Evolutionary conservation across 2,113 vertebrate species (phyloP), one percentile per base, ranked within the genome.

Genomic region (Pedetes capensis): DNA sequence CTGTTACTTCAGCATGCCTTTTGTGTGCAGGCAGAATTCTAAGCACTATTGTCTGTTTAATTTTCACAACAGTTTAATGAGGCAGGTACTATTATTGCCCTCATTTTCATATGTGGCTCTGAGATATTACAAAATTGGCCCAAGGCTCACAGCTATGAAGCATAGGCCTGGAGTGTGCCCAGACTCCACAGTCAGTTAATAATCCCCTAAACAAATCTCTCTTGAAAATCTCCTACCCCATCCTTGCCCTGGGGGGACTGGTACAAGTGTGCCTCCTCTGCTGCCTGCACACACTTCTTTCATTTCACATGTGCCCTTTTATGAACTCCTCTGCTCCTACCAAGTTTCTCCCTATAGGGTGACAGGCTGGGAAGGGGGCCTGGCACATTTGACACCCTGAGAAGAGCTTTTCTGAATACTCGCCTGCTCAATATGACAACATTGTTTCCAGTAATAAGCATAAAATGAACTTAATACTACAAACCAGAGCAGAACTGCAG

Each of bases 301-400:
- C 29, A 1, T 16, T 25, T 14, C 9, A 1, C 39, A 7, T 7
- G 3, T 5, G 25, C n/a, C 8, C 39, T 86, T 44, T 22, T 4
- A 8, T 49, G 22, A 55, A 59, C 8, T 29, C 13, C 25, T 37
- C 16, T 64, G 39, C 51, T 49, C 29, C 3, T 49, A 34, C n/a
- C 32, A 8, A 8, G 5, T 64, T 53, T 64, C 23, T 47, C 6
- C 7, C 3, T 11, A 25, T 1, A 29, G 25, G 32, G 18, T 51
- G 14, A 14, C 34, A 47, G 42, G 9, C n/a, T n/a, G n/a, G n/a
- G n/a, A n/a, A n/a, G n/a, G n/a, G n/a, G n/a, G n/a, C 6, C 11
- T 4, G 23, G 17, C 16, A 22, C 22, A 57, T 8, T 14, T 34
- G 14, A 57, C 53, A 85, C 8, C 22, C 74, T 2, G 1, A 32